phyloP scores from a whole-genome alignment of 1,140 invertebrate species.

The Tachypleus tridentatus region DNA sequence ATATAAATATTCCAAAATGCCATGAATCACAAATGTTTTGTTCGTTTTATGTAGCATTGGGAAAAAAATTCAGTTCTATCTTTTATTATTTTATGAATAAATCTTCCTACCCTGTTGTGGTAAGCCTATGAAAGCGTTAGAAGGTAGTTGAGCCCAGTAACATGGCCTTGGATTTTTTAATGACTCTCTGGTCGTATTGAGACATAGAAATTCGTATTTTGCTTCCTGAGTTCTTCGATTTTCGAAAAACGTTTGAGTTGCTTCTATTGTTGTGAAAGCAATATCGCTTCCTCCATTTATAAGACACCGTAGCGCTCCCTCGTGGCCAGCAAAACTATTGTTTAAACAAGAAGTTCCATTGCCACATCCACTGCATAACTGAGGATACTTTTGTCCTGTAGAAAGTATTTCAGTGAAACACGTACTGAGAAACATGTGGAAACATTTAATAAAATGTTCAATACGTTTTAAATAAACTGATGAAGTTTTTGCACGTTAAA shows the following conservation, averaged over 20 bases:
- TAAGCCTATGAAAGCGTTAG: no score
- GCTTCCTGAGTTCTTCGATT: constrained; percentile 30
- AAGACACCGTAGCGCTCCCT: constrained; percentile 66
- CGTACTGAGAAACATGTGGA: neutral
- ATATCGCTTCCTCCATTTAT: constrained; percentile 62
- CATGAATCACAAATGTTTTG: no score
- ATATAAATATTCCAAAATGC: no score
- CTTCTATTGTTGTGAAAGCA: constrained; percentile 70
- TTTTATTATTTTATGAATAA: no score
- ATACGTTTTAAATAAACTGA: neutral
- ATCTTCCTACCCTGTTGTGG: no score
- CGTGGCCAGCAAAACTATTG: constrained; percentile 66
- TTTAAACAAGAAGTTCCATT: constrained; percentile 58
- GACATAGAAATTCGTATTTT: constrained; percentile 56
- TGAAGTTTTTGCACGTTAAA: neutral
- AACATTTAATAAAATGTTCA: neutral
- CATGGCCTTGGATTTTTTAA: no score
- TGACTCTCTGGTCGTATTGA: constrained; percentile 52
- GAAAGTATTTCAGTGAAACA: neutral
- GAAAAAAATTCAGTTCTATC: no score
- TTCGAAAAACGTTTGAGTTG: constrained; percentile 52
- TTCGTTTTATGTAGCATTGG: no score
- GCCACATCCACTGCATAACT: constrained; percentile 57
- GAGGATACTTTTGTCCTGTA: constrained; percentile 50
- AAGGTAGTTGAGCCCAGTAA: no score